Percentiles rank a stretch among this genome's conserved stretches.
These are phyloP conservation scores for Stegodyphus dumicola DNA, from an alignment of 1,140 invertebrate genomes.

Conservation along the genomic window DNA sequence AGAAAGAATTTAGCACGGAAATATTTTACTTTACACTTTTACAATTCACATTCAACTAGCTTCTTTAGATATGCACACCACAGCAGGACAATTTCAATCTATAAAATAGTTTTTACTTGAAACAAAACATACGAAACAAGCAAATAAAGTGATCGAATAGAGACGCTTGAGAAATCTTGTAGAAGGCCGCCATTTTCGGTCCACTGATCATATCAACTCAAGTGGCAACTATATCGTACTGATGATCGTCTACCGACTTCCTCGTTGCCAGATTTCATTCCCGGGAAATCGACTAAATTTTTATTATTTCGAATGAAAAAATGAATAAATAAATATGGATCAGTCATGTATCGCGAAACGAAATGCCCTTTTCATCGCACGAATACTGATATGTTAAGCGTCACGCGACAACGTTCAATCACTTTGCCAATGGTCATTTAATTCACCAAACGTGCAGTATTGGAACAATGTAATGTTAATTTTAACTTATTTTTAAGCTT, in stretches of 20 bases:
- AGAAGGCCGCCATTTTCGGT: conserved; percentile 51
- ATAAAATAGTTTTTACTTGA: no score
- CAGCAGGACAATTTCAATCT: no score
- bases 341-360: neutral
- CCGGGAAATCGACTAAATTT: neutral
- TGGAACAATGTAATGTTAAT: no score
- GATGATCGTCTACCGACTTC: conserved; percentile 8
- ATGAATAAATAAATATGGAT: neutral
- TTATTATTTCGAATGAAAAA: no score
- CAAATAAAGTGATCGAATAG: no score
- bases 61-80: no score
- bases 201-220: conserved; percentile 46
- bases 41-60: no score
- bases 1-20: no score
- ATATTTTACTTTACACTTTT: no score
- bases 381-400: neutral
- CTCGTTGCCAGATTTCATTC: conserved; percentile 14
- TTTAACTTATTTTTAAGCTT: no score
- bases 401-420: neutral
- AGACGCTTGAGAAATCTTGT: no score
- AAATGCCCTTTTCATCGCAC: neutral
- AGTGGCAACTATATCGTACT: conserved; percentile 30
- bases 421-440: neutral
- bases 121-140: no score
- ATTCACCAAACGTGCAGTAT: neutral